Conservation (phyloP, 2,113 vertebrate genomes). For the Oryzias celebensis region DNA sequence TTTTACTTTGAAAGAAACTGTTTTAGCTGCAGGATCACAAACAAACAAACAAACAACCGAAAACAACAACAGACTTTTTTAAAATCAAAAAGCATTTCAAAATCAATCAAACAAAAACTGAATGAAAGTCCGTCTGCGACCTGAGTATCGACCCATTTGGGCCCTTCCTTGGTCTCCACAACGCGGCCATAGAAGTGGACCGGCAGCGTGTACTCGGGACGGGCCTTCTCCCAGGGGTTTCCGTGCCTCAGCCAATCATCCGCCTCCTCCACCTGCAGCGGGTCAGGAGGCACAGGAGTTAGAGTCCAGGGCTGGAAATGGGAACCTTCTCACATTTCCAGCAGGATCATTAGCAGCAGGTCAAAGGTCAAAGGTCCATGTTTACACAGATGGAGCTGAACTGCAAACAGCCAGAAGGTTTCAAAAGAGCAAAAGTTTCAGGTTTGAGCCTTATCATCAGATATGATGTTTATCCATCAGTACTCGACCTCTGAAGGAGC, state of each 20-base stretch:
- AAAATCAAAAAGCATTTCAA: background rate
- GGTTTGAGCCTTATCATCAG: constrained; percentile 34
- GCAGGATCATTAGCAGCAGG: background rate
- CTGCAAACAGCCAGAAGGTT: constrained; percentile 45
- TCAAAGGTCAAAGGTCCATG: constrained; percentile 40
- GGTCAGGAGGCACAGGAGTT: background rate
- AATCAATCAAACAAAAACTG: background rate
- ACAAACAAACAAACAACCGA: no score
- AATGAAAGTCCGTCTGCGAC: constrained; percentile 52
- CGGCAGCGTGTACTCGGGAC: constrained; percentile 93
- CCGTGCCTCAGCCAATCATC: constrained; percentile 96
- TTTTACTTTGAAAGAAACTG: no score
- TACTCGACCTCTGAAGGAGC: constrained; percentile 7
- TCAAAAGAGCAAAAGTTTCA: constrained; percentile 46
- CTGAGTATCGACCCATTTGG: constrained; percentile 93
- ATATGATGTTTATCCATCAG: constrained; percentile 11
- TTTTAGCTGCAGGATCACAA: no score
- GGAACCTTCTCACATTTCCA: no score
- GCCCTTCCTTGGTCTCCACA: constrained; percentile 72
- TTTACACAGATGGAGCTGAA: constrained; percentile 48
- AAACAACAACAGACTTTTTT: no score
- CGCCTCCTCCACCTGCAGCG: constrained; percentile 88
- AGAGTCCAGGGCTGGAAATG: background rate
- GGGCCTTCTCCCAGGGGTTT: constrained; percentile 97
- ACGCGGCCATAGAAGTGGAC: constrained; percentile 94